These are phyloP conservation scores for Antheraea mylitta DNA, from an alignment of 1,140 invertebrate genomes.

Conservation along the genomic window DNA sequence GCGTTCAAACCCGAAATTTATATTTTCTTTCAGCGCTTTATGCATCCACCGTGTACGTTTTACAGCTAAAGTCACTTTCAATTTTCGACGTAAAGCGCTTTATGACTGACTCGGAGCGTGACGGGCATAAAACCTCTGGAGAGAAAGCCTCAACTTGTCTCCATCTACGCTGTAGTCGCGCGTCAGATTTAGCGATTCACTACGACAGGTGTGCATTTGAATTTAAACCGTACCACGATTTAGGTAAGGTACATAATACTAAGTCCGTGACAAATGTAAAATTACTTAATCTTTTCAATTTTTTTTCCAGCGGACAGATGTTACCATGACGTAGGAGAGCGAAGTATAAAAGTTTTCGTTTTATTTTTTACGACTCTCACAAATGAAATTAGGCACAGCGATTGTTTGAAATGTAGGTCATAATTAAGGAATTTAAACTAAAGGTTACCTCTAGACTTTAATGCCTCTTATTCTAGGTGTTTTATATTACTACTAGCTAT, in stretches of 20 bases:
- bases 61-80: constrained; percentile 65
- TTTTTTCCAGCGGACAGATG: constrained; percentile 35
- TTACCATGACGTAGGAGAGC: constrained; percentile 34
- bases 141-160: constrained; percentile 38
- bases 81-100: constrained; percentile 66
- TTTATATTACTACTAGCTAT: background rate
- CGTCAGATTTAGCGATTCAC: constrained; percentile 32
- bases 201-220: constrained; percentile 15
- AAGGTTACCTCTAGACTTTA: background rate
- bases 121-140: constrained; percentile 46
- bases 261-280: constrained; percentile 5
- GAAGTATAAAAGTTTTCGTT: constrained; percentile 33
- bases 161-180: constrained; percentile 33
- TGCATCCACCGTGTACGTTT: constrained; percentile 41
- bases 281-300: constrained; percentile 37
- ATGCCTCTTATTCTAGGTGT: too few relatives aligned
- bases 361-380: constrained; percentile 31
- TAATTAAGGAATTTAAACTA: background rate
- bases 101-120: constrained; percentile 52
- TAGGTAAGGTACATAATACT: constrained; percentile 14
- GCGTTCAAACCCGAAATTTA: constrained; percentile 43
- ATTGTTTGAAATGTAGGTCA: constrained; percentile 10
- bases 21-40: constrained; percentile 44
- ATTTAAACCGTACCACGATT: constrained; percentile 17
- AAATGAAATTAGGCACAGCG: constrained; percentile 18